phyloP scores from a whole-genome alignment of 2,888 invertebrate species.

The Spodoptera picta region DNA sequence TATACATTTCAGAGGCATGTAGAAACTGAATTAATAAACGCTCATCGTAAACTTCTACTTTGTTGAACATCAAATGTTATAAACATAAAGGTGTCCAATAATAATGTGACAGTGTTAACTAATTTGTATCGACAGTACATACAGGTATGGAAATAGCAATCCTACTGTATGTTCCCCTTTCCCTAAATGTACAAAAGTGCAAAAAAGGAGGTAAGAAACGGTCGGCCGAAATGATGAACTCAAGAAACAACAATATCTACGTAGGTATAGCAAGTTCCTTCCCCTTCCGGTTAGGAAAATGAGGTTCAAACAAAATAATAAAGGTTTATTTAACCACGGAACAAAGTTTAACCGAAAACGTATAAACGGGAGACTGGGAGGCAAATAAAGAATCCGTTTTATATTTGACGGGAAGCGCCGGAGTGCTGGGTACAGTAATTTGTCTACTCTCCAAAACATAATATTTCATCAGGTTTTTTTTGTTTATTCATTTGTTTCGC shows the following conservation, averaged over 20 bases:
- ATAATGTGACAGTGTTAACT: no score
- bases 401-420: slow-evolving; percentile 55
- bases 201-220: slow-evolving; percentile 9
- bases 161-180: neutral
- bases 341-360: slow-evolving; percentile 57
- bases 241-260: slow-evolving; percentile 14
- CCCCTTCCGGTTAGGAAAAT: slow-evolving; percentile 54
- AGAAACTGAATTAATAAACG: neutral
- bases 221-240: slow-evolving; percentile 3
- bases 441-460: slow-evolving; percentile 59
- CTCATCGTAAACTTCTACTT: no score
- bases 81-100: no score
- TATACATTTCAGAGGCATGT: neutral
- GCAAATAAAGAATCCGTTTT: slow-evolving; percentile 59
- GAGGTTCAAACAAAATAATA: slow-evolving; percentile 62
- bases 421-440: slow-evolving; percentile 52
- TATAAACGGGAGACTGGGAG: slow-evolving; percentile 53
- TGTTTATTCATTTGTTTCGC: slow-evolving; percentile 56
- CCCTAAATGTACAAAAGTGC: neutral
- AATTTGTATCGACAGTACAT: no score
- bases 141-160: no score
- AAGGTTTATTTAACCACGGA: slow-evolving; percentile 61
- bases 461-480: slow-evolving; percentile 56
- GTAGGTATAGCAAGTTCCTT: slow-evolving; percentile 13
- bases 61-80: no score